phyloP scores from a whole-genome alignment of 92 coral and sea anemone genomes.

The Bergia sp. region DNA sequence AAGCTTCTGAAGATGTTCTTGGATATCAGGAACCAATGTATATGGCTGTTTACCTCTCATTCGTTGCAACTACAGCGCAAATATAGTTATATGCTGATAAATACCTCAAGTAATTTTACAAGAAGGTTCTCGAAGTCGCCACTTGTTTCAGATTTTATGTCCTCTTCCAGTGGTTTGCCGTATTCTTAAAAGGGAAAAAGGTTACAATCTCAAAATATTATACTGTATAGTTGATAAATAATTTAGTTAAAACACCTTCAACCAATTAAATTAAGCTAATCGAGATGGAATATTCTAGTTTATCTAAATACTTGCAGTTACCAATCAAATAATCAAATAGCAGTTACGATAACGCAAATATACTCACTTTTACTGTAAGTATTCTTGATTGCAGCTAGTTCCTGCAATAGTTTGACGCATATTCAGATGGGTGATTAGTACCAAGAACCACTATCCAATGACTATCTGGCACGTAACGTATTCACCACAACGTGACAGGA shows the following conservation, averaged over 20 bases:
- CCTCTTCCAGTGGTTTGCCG: constrained; percentile 68
- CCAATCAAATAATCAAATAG: background rate
- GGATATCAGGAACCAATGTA: background rate
- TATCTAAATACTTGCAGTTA: too few species aligned
- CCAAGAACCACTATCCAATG: too few species aligned
- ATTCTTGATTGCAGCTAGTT: constrained; percentile 61
- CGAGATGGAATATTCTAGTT: background rate
- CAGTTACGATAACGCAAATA: background rate
- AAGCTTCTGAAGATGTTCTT: too few species aligned
- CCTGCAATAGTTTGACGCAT: constrained; percentile 48
- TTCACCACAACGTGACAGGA: background rate
- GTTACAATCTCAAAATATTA: background rate
- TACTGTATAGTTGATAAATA: background rate
- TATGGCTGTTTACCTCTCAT: background rate
- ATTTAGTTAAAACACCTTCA: too few species aligned
- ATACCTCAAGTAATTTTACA: constrained; percentile 73
- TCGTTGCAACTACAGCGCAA: background rate
- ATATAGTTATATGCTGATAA: background rate
- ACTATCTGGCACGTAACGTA: background rate
- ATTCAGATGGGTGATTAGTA: background rate
- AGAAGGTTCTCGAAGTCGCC: constrained; percentile 87
- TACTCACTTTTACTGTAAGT: constrained; percentile 64
- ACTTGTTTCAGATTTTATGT: constrained; percentile 83
- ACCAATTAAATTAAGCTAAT: background rate
- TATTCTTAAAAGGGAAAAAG: constrained; percentile 57